Conservation (phyloP, 2,888 invertebrate genomes). For the Lepidocyrtoides sp. region DNA sequence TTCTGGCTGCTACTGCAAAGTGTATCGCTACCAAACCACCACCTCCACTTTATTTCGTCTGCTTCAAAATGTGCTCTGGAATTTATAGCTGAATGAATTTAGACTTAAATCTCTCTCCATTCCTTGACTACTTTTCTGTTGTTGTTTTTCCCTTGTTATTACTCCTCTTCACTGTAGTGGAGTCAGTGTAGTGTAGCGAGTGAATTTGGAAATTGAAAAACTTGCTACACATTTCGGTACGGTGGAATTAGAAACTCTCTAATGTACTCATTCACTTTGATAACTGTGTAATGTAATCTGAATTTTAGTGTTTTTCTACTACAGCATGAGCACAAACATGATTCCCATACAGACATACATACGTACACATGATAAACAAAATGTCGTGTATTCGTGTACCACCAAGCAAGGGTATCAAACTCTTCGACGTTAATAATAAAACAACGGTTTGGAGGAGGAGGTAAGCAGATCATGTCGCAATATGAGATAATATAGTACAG, state of each 20-base stretch:
- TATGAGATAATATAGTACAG: no score
- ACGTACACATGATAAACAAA: no score
- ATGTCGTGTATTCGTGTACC: no score
- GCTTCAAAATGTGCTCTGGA: slow-evolving; percentile 29
- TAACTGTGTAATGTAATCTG: background rate
- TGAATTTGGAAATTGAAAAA: slow-evolving; percentile 34
- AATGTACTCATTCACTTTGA: background rate
- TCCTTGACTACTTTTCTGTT: background rate
- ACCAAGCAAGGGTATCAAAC: no score
- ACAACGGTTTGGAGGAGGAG: no score
- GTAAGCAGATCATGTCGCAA: no score
- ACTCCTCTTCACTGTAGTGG: background rate
- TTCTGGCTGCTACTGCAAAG: background rate
- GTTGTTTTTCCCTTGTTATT: background rate
- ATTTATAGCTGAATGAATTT: slow-evolving; percentile 42
- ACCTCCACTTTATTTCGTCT: background rate
- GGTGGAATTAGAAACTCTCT: background rate
- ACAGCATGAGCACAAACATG: no score
- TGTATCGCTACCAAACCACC: background rate
- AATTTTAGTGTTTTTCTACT: background rate
- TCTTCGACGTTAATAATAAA: no score
- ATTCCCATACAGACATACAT: no score
- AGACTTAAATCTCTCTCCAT: slow-evolving; percentile 10
- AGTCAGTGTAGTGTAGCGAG: no score
- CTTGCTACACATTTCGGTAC: background rate